Percentiles rank a stretch among this genome's conserved stretches.
phyloP scores from a whole-genome alignment of 92 coral and sea anemone species.

The Blastomussa wellsi region DNA sequence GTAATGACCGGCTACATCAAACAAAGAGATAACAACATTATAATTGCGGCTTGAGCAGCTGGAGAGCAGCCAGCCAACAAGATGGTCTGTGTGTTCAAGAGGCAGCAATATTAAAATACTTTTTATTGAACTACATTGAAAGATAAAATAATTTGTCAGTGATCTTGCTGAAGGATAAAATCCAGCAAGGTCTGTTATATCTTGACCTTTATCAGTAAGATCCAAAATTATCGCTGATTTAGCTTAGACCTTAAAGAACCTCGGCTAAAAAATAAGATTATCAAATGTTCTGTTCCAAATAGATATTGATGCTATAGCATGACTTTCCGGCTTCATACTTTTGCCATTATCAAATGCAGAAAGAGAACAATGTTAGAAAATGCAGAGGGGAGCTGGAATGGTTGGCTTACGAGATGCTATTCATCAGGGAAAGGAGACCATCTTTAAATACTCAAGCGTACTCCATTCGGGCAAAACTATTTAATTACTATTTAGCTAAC shows the following conservation, averaged over 20 bases:
- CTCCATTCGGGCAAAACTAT: too few relatives aligned
- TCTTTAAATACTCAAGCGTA: too few relatives aligned
- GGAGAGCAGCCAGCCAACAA: constrained; percentile 32
- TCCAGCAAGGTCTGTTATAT: background rate
- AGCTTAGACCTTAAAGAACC: background rate
- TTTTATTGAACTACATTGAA: background rate
- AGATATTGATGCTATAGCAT: too few relatives aligned
- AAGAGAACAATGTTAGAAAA: too few relatives aligned
- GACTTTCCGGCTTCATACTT: too few relatives aligned
- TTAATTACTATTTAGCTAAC: too few relatives aligned
- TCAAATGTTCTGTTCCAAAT: constrained; percentile 14
- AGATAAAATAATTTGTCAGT: background rate
- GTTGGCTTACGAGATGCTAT: too few relatives aligned
- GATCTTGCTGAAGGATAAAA: constrained; percentile 5
- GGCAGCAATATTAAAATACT: constrained; percentile 26
- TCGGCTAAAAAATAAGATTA: background rate
- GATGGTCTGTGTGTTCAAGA: constrained; percentile 4
- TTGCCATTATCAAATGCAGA: too few relatives aligned
- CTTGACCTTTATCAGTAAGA: background rate
- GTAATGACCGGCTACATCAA: constrained; percentile 39
- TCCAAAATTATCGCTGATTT: background rate
- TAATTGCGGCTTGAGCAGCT: constrained; percentile 27
- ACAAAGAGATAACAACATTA: constrained; percentile 9
- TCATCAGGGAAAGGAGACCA: too few relatives aligned
- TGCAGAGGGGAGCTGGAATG: too few relatives aligned